Evolutionary conservation across 2,888 invertebrate species (phyloP), one percentile per base, ranked within the genome.

Genomic region (Parnassius mnemosyne): DNA sequence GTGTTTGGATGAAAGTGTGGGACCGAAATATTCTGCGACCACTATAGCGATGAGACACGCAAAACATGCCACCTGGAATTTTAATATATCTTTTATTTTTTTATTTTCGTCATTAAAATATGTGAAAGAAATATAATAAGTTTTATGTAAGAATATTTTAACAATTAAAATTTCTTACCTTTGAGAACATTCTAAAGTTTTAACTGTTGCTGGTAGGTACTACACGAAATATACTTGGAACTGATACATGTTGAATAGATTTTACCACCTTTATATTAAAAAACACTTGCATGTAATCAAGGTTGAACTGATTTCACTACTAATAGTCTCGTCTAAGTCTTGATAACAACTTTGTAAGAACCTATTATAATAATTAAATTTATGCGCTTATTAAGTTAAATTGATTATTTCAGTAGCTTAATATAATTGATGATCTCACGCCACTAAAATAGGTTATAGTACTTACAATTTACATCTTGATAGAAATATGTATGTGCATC

Each of bases 1-100:
- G 68, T 76, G 79, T 66, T 85, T 84, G 7, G 86, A 85, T 5
- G 87, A 87, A 71, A 74, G 80, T 1, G 80, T 80, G 80, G 85
- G 69, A 72, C 79, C 70, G 79, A 93, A 71, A 68, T 82, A 69
- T 75, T 75, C 67, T 1, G 16, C 16, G 9, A 42, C 10, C 13
- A 16, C 53, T 16, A 43, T 43, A 10, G 43, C 43, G 75, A 53
- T 42, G 41, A 53, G 12, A 9, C n/a, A 12, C n/a, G 25, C 34
- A 20, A 53, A 12, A 41, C n/a, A 9, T 25, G n/a, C 12, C 12
- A 53, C 41, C 53, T 53, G 41, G 0, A 53, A 53, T 11, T 7
- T 20, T 52, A 5, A 34, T 34, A 34, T 0, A 34, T 34, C 34
- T 34, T 34, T 34, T 34, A 34, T 34, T 7, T 34, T 34, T 34